Evolutionary conservation across 2,113 vertebrate species (phyloP), one percentile per base, ranked within the genome.

Genomic region (Gopherus evgoodei): DNA sequence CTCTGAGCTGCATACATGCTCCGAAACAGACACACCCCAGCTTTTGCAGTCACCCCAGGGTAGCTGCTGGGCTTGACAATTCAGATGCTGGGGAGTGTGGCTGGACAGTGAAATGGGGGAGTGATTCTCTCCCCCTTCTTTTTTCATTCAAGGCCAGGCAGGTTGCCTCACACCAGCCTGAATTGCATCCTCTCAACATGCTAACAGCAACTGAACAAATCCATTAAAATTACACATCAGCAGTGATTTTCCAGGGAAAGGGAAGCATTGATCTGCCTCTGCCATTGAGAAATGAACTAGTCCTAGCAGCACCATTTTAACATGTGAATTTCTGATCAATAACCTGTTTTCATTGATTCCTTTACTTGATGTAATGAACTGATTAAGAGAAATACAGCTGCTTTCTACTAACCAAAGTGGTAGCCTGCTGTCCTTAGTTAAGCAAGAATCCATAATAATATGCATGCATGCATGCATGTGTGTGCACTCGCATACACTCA

Each of bases 201-300:
- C 42, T 3, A 1, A 69, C 65, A 5, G 69, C 3, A 0, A 0
- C 0, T 35, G 42, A 3, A 11, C 53, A 56, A 54, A n/a, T 72
- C 2, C 10, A 0, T 1, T 27, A 1, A 59, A 3, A 1, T 3
- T 0, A 78, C 52, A 0, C 53, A 38, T 72, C 0, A 53, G 84
- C 2, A 0, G 42, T 8, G 84, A 27, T 5, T 29, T 54, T 6
- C 14, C 22, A 0, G 44, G 62, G 75, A 8, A 50, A 4, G 4
- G 72, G 35, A 42, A 25, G 35, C 7, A 78, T 62, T 17, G 82
- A 84, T 81, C 5, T 35, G 25, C 80, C 92, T 81, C 90, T 86
- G 69, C 93, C 84, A 0, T 0, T 6, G 75, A 84, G 91, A 83
- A 92, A 90, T 5, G 87, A 80, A 24, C 7, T 57, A 0, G 78